phyloP scores from a whole-genome alignment of 2,113 vertebrate species.

The Epinephelus cyanopodus region DNA sequence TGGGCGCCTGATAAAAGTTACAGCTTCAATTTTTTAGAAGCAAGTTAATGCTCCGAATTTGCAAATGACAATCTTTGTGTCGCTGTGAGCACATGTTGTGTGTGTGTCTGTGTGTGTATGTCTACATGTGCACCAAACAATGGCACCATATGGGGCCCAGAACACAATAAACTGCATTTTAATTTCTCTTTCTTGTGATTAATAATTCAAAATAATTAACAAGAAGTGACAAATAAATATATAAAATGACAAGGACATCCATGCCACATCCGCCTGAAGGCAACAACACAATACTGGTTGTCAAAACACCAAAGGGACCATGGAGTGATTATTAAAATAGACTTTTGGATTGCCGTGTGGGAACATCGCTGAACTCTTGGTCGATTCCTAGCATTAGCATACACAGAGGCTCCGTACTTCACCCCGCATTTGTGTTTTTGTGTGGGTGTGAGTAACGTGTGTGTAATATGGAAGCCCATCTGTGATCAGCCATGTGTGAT shows the following conservation, averaged over 20 bases:
- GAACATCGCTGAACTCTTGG: conserved; percentile 34
- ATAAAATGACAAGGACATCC: neutral
- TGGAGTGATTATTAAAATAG: conserved; percentile 42
- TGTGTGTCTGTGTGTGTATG: conserved; percentile 7
- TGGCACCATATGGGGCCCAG: conserved; percentile 62
- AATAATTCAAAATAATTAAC: conserved; percentile 25
- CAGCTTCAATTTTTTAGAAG: conserved; percentile 59
- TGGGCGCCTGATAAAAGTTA: conserved; percentile 68
- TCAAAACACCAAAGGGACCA: neutral
- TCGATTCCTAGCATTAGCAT: conserved; percentile 49
- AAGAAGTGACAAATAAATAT: conserved; percentile 3
- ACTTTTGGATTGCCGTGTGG: conserved; percentile 27
- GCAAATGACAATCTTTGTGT: conserved; percentile 51
- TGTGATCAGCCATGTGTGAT: conserved; percentile 78
- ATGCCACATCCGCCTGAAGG: conserved; percentile 3
- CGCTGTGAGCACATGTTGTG: conserved; percentile 22
- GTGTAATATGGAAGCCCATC: conserved; percentile 68
- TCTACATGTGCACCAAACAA: conserved; percentile 5
- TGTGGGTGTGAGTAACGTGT: conserved; percentile 47
- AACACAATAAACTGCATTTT: conserved; percentile 35
- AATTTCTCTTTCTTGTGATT: conserved; percentile 34
- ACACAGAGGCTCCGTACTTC: conserved; percentile 31
- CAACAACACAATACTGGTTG: conserved; percentile 1
- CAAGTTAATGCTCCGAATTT: conserved; percentile 58
- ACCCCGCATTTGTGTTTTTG: conserved; percentile 31